Evolutionary conservation across 2,113 vertebrate species (phyloP).

Genomic region (Petaurus breviceps): DNA sequence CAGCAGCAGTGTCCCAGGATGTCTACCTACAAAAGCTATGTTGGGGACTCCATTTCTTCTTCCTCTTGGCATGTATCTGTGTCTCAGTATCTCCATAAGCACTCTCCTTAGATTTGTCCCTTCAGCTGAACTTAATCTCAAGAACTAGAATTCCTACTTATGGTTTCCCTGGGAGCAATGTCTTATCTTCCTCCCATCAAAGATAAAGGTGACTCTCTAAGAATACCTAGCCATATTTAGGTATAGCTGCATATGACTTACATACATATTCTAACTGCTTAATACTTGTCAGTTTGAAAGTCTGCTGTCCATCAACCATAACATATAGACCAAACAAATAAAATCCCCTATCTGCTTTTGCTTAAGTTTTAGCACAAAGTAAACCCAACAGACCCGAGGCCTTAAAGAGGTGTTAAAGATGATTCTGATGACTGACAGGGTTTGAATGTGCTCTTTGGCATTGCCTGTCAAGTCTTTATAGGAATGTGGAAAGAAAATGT

Average conservation of each 20-base stretch:
- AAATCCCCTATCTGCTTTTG: neutral
- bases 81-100: neutral
- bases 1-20: neutral
- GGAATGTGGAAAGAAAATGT: conserved; percentile 41
- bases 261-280: neutral
- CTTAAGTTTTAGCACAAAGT: conserved; percentile 26
- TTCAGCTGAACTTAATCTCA: neutral
- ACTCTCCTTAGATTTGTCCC: neutral
- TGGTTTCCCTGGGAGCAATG: neutral
- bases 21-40: neutral
- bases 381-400: conserved; percentile 14
- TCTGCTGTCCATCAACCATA: neutral
- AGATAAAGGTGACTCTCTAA: neutral
- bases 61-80: neutral
- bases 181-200: neutral
- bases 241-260: neutral
- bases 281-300: neutral
- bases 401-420: conserved; percentile 23
- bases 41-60: neutral
- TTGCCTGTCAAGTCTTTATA: neutral
- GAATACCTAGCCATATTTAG: neutral
- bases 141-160: neutral
- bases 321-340: neutral
- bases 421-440: conserved; percentile 9
- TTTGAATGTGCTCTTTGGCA: conserved; percentile 8